Evolutionary conservation across 2,888 invertebrate genomes (phyloP).

Genomic region (Xylota sylvarum): DNA sequence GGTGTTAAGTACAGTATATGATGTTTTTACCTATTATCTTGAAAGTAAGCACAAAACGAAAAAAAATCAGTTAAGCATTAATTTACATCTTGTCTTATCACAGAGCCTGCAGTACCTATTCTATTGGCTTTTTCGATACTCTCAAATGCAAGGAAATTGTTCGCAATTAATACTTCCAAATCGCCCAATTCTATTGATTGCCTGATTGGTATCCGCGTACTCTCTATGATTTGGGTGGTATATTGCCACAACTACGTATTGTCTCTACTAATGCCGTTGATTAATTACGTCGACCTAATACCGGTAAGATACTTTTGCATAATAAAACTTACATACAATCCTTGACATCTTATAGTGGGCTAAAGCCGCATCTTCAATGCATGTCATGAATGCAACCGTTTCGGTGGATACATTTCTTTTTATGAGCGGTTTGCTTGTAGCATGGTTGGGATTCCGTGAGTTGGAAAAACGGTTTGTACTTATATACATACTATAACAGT

Average conservation of each 20-base stretch:
- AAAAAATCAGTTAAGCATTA: not conserved
- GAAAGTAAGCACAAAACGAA: slow-evolving; percentile 12
- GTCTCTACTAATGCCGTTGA: slow-evolving; percentile 2
- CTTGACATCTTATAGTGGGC: slow-evolving; percentile 79
- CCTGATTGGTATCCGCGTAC: slow-evolving; percentile 55
- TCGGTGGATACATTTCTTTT: slow-evolving; percentile 89
- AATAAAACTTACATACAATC: not conserved
- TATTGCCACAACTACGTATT: slow-evolving; percentile 42
- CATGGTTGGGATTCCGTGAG: slow-evolving; percentile 83
- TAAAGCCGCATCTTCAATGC: slow-evolving; percentile 81
- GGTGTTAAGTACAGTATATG: slow-evolving; percentile 50
- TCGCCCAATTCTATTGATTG: slow-evolving; percentile 51
- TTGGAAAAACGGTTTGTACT: slow-evolving; percentile 81
- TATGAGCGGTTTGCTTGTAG: slow-evolving; percentile 87
- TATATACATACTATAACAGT: not conserved
- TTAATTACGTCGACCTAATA: slow-evolving; percentile 28
- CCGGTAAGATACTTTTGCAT: slow-evolving; percentile 9
- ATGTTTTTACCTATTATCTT: slow-evolving; percentile 20
- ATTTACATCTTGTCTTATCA: not conserved
- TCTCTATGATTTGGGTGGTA: slow-evolving; percentile 66
- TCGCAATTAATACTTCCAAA: slow-evolving; percentile 29
- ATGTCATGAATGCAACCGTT: slow-evolving; percentile 85
- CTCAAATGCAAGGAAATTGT: slow-evolving; percentile 56
- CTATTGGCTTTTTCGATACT: slow-evolving; percentile 41
- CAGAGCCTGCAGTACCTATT: slow-evolving; percentile 12